Base-by-base conservation (phyloP, 2,113 vertebrate species). In the Atractosteus spatula region DNA sequence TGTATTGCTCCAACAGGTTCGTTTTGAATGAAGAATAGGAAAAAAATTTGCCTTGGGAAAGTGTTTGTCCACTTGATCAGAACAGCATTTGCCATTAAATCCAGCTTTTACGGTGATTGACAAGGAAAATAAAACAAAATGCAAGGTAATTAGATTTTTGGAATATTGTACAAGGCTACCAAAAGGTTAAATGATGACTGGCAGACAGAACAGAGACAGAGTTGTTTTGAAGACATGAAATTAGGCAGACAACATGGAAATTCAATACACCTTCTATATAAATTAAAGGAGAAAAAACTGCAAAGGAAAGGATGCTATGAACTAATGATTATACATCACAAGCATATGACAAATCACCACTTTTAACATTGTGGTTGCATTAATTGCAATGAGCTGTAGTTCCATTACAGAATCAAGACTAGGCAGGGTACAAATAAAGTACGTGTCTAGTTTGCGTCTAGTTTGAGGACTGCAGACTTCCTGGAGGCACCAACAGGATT, bases 321-420 rank as follows among this genome's bases (percentile, higher is more conserved):
- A 84, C 76, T 87, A 91, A 92, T 90, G 90, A 91, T 91, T 92
- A 89, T 88, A 85, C 77, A 87, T 91, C 86, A 89, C 80, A 74
- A 69, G 76, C 44, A 79, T 86, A 92, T 90, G 90, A 92, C 87
- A 85, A 89, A 93, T 91, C 88, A 89, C 90, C 88, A 89, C 91
- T 92, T 92, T 91, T 89, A 88, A 86, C 81, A 87, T 88, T 89
- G 90, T 74, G 89, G 91, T 89, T 86, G 84, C 89, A 87, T 90
- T 91, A 91, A 90, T 90, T 90, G 82, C 88, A 85, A 78, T 79
- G 81, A 79, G 81, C 75, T 85, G 84, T 83, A 88, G 84, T 79
- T 90, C 89, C 91, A 93, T 93, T 93, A 92, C 86, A 85, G 81
- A 59, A 56, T 85, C 78, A 80, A 84, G 89, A 88, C 82, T 73